Evolutionary conservation across 2,113 vertebrate species (phyloP).

Genomic region (Meleagris gallopavo): DNA sequence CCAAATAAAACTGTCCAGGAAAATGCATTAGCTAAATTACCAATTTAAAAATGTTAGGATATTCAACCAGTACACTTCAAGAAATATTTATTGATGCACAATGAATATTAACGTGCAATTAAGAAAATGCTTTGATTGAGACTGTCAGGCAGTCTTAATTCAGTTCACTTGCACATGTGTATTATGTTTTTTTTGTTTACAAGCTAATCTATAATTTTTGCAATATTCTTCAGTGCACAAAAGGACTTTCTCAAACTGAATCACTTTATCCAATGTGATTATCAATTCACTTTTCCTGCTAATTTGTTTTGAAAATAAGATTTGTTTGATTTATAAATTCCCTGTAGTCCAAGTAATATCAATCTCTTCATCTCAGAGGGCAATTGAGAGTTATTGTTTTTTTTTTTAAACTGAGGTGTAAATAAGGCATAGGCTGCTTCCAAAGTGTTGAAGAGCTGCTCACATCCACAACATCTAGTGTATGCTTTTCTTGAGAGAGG

Average conservation of each 20-base stretch:
- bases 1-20: not conserved
- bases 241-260: not conserved
- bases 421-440: not conserved
- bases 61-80: not conserved
- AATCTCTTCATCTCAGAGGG: not conserved
- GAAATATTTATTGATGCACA: not conserved
- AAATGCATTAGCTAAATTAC: not conserved
- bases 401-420: not conserved
- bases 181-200: not conserved
- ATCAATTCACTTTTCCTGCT: not conserved
- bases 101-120: not conserved
- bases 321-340: not conserved
- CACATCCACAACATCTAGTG: not conserved
- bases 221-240: not conserved
- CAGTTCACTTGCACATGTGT: not conserved
- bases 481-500: not conserved
- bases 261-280: not conserved
- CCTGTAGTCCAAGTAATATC: not conserved
- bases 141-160: not conserved
- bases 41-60: not conserved
- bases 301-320: not conserved
- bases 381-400: not conserved
- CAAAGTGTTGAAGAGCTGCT: not conserved
- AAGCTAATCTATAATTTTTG: not conserved
- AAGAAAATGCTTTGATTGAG: not conserved